Evolutionary conservation across 2,888 invertebrate genomes (phyloP).

Genomic region (Drosophila fulvimacula): DNA sequence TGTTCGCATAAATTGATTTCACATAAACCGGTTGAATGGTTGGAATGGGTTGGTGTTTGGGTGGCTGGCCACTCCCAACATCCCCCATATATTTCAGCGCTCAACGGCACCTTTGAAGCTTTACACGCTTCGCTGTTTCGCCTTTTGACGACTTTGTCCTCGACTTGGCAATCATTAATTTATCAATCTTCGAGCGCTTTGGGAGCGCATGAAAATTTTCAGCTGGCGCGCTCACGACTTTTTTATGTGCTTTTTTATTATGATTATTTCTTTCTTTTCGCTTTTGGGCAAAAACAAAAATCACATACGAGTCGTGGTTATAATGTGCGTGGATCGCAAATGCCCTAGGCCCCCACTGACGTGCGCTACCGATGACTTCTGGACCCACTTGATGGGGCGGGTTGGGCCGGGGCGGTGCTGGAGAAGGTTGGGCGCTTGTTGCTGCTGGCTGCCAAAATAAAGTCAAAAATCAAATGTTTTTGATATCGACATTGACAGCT

Average conservation of each 20-base stretch:
- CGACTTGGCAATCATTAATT: conserved; percentile 77
- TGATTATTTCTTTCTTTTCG: conserved; percentile 75
- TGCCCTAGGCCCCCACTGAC: conserved; percentile 8
- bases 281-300: conserved; percentile 47
- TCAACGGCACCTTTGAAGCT: conserved; percentile 45
- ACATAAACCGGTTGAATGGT: conserved; percentile 52
- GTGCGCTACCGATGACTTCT: conserved; percentile 13
- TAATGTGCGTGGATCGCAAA: conserved; percentile 53
- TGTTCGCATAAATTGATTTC: conserved; percentile 69
- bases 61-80: conserved; percentile 11
- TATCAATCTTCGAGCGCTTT: conserved; percentile 75
- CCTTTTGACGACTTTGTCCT: conserved; percentile 58
- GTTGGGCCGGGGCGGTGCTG: background rate
- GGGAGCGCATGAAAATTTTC: conserved; percentile 76
- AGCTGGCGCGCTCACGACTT: conserved; percentile 67
- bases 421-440: conserved; percentile 53
- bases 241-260: conserved; percentile 78
- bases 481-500: conserved; percentile 82
- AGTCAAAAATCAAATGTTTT: conserved; percentile 82
- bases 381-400: background rate
- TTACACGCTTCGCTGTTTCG: conserved; percentile 46
- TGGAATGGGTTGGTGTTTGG: background rate
- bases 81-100: background rate
- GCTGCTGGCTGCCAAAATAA: conserved; percentile 69
- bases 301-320: conserved; percentile 64